Evolutionary conservation across 1,140 invertebrate genomes (phyloP), one percentile per base, ranked within the genome.

Genomic region (Polyergus mexicanus): DNA sequence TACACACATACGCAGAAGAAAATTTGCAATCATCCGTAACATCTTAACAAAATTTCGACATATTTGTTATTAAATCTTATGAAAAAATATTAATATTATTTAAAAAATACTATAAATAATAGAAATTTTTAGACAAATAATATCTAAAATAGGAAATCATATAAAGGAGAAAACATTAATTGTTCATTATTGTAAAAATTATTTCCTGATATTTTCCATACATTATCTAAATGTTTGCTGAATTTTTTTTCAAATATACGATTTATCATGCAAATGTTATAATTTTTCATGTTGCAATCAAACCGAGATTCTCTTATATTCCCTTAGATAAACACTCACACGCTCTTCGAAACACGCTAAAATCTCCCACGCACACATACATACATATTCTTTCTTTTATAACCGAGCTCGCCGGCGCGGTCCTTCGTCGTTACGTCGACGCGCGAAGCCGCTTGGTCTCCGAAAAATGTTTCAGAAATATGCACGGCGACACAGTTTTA

Each of bases 361-460:
- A 8, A 66, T 65, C 28, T 65, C 6, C 1, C 60, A 66, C 8
- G 41, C 6, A 32, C 22, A 11, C 65, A n/a, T 16, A 25, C 19
- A 11, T 32, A 54, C 60, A 85, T 35, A 60, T 54, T 68, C 54
- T 86, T 77, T 87, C 76, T 13, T 28, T 68, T 77, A 77, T 90
- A 84, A 90, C 74, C 88, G 88, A 90, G 22, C 32, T 84, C 54
- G 86, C 60, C 81, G 80, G 88, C 76, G 86, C 83, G 88, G 85
- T 90, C 88, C 88, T 89, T 87, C 83, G 62, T 90, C 69, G 60
- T 90, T 88, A 86, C 60, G 41, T 77, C 54, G 44, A 77, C 68
- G 62, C 74, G 71, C 81, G 86, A 90, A 88, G 72, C 83, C 86
- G 66, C 72, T 90, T 90, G 86, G 86, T 90, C 89, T 81, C 41